Percentiles rank a stretch among this genome's conserved stretches.
Evolutionary conservation across 2,797 vertebrate species (phyloP).

Genomic region (Falco cherrug): DNA sequence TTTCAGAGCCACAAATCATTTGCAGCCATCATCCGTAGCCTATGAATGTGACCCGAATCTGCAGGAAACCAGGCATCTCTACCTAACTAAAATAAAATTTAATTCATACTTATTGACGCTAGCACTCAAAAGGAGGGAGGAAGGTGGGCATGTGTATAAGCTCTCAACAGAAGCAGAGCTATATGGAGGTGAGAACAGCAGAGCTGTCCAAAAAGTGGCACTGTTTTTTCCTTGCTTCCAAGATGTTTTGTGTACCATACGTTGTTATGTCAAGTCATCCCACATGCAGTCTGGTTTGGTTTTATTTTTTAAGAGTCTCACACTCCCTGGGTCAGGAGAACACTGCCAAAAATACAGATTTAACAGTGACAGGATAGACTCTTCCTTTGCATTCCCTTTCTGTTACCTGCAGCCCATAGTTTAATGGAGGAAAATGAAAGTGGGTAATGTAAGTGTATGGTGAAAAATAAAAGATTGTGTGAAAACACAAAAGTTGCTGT

Average conservation of each 20-base stretch:
- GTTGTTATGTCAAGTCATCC: neutral
- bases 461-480: neutral
- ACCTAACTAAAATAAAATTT: neutral
- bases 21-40: neutral
- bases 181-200: neutral
- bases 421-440: neutral
- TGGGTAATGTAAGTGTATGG: neutral
- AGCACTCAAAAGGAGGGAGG: neutral
- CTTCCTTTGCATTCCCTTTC: neutral
- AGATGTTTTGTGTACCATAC: neutral
- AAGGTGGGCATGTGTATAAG: neutral
- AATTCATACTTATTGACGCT: neutral
- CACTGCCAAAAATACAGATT: neutral
- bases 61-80: neutral
- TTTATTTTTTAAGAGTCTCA: slow-evolving; percentile 18
- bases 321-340: neutral
- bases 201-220: neutral
- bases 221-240: neutral
- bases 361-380: neutral
- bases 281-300: neutral
- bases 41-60: neutral
- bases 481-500: neutral
- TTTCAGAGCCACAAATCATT: slow-evolving; percentile 3
- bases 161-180: neutral
- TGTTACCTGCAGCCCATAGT: neutral